Conservation (phyloP, 2,113 vertebrate species). For the Periophthalmodon schlosseri region DNA sequence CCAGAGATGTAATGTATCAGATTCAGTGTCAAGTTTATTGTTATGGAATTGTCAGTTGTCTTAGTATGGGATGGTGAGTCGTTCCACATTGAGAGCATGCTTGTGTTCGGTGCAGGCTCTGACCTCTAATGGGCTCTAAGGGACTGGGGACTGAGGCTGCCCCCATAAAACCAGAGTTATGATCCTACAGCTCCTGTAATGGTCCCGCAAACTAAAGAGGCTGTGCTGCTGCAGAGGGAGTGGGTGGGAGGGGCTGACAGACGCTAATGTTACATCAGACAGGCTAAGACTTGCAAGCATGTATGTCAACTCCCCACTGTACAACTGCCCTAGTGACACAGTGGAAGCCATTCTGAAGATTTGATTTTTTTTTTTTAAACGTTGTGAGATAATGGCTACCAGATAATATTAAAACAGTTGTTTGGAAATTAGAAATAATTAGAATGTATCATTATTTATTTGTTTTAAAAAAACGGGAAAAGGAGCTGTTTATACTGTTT, state of each 20-base stretch:
- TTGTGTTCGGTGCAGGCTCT: slow-evolving; percentile 15
- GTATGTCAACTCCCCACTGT: slow-evolving; percentile 58
- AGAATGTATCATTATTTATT: no score
- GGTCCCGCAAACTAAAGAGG: slow-evolving; percentile 1
- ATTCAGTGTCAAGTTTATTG: background rate
- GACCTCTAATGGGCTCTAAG: slow-evolving; percentile 23
- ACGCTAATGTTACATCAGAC: slow-evolving; percentile 54
- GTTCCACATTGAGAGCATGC: slow-evolving; percentile 27
- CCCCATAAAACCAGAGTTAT: slow-evolving; percentile 19
- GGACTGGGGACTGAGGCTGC: slow-evolving; percentile 18
- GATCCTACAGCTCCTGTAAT: slow-evolving; percentile 6
- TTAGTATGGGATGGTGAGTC: slow-evolving; percentile 37
- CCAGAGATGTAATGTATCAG: background rate
- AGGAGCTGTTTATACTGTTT: no score
- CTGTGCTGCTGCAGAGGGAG: slow-evolving; percentile 1
- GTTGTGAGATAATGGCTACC: background rate
- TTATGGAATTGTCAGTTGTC: slow-evolving; percentile 15
- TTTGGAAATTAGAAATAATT: no score
- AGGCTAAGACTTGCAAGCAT: slow-evolving; percentile 46
- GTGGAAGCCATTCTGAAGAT: slow-evolving; percentile 32
- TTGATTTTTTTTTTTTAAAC: background rate
- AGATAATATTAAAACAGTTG: no score
- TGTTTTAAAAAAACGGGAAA: no score
- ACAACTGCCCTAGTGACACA: slow-evolving; percentile 43
- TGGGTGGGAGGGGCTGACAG: slow-evolving; percentile 13